phyloP scores from a whole-genome alignment of 2,888 invertebrate genomes.

The Cephus pygmeus region DNA sequence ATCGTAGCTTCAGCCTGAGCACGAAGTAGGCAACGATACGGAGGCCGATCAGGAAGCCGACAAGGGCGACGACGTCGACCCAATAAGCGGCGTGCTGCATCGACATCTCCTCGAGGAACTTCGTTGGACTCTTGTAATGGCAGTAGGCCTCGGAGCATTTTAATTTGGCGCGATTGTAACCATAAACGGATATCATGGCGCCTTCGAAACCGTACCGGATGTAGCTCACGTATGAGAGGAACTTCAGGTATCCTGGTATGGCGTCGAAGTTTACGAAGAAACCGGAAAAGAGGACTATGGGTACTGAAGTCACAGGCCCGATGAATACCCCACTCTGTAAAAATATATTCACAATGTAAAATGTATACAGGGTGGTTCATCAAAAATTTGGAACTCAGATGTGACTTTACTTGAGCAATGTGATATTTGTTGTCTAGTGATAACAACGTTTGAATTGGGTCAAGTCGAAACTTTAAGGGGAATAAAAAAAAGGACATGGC shows the following conservation, averaged over 20 bases:
- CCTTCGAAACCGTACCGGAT: slow-evolving; percentile 94
- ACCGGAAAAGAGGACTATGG: slow-evolving; percentile 91
- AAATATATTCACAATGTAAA: slow-evolving; percentile 14
- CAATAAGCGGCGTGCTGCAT: slow-evolving; percentile 82
- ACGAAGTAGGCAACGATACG: slow-evolving; percentile 85
- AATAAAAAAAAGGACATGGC: background rate
- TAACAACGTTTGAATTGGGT: background rate
- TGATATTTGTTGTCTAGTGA: background rate
- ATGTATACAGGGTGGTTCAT: background rate
- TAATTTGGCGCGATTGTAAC: slow-evolving; percentile 83
- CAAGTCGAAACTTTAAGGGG: background rate
- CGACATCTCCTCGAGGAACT: slow-evolving; percentile 87
- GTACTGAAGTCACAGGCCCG: slow-evolving; percentile 92
- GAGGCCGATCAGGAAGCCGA: slow-evolving; percentile 82
- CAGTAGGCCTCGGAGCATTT: slow-evolving; percentile 86
- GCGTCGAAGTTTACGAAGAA: slow-evolving; percentile 95
- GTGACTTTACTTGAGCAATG: too few species aligned
- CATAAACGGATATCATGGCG: slow-evolving; percentile 91
- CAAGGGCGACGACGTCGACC: slow-evolving; percentile 85
- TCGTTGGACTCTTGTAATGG: slow-evolving; percentile 82
- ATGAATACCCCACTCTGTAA: slow-evolving; percentile 73
- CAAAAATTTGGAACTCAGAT: too few species aligned
- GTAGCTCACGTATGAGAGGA: slow-evolving; percentile 92
- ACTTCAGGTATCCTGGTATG: slow-evolving; percentile 87
- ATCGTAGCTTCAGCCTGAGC: slow-evolving; percentile 81